phyloP scores from a whole-genome alignment of 2,888 invertebrate genomes.

The Mimumesa dahlbomi region DNA sequence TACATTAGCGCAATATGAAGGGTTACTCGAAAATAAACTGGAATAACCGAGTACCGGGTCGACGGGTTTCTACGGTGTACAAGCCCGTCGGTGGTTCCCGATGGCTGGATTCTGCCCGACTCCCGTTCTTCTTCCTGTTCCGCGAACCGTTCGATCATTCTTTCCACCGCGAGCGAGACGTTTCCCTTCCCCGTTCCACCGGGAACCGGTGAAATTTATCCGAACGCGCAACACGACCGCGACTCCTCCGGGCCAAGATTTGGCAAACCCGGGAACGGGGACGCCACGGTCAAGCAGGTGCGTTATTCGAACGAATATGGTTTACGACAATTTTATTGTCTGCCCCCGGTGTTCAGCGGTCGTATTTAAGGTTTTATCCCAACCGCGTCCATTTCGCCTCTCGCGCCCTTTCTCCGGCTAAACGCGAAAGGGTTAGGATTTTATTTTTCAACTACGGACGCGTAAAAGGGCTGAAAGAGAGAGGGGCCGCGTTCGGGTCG shows the following conservation, averaged over 20 bases:
- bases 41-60: slow-evolving; percentile 51
- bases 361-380: slow-evolving; percentile 79
- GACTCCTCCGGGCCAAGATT: too few species aligned
- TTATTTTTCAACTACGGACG: slow-evolving; percentile 67
- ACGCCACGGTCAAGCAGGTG: slow-evolving; percentile 75
- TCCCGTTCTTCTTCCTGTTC: too few species aligned
- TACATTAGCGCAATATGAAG: slow-evolving; percentile 75
- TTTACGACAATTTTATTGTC: slow-evolving; percentile 79
- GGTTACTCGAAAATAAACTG: slow-evolving; percentile 71
- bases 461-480: slow-evolving; percentile 52
- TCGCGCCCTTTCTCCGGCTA: slow-evolving; percentile 24
- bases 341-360: slow-evolving; percentile 78
- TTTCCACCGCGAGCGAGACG: slow-evolving; percentile 29
- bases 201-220: too few species aligned
- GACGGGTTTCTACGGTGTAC: too few species aligned
- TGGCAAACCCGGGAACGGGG: too few species aligned
- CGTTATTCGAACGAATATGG: slow-evolving; percentile 73
- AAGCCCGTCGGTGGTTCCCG: slow-evolving; percentile 21
- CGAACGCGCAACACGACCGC: too few species aligned
- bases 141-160: slow-evolving; percentile 62
- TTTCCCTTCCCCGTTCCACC: too few species aligned
- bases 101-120: neutral
- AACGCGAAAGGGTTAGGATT: slow-evolving; percentile 72
- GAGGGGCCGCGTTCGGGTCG: slow-evolving; percentile 60
- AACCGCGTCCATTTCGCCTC: slow-evolving; percentile 54